phyloP scores from a whole-genome alignment of 2,113 vertebrate species.

The Salvator merianae region DNA sequence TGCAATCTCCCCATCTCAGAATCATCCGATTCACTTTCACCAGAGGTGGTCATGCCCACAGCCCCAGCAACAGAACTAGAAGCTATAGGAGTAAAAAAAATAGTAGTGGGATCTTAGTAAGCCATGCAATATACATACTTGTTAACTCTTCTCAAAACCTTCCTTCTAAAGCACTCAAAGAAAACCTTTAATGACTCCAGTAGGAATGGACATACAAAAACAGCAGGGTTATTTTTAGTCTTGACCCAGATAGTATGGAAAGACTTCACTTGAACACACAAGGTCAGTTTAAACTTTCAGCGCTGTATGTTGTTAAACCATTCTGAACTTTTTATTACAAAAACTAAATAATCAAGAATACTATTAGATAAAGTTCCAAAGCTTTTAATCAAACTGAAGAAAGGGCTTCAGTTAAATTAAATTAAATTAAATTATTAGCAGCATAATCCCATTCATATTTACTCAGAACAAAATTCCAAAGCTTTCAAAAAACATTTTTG shows the following conservation, averaged over 20 bases:
- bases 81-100: slow-evolving; percentile 72
- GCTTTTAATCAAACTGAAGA: neutral
- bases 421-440: neutral
- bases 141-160: neutral
- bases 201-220: slow-evolving; percentile 10
- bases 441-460: neutral
- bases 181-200: slow-evolving; percentile 10
- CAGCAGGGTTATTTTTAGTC: slow-evolving; percentile 14
- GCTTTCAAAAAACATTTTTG: neutral
- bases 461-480: neutral
- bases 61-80: slow-evolving; percentile 98
- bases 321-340: neutral
- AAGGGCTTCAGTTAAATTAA: no score
- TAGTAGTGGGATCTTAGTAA: slow-evolving; percentile 1
- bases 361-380: neutral
- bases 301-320: neutral
- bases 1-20: slow-evolving; percentile 99
- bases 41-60: slow-evolving; percentile 98
- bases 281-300: slow-evolving; percentile 9
- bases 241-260: slow-evolving; percentile 18
- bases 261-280: slow-evolving; percentile 19
- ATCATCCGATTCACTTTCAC: slow-evolving; percentile 99
- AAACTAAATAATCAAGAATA: neutral
- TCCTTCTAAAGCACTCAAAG: slow-evolving; percentile 6
- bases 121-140: slow-evolving; percentile 3